Evolutionary conservation across 2,888 invertebrate genomes (phyloP), one percentile per base, ranked within the genome.

Genomic region (Ctenicera cuprea): DNA sequence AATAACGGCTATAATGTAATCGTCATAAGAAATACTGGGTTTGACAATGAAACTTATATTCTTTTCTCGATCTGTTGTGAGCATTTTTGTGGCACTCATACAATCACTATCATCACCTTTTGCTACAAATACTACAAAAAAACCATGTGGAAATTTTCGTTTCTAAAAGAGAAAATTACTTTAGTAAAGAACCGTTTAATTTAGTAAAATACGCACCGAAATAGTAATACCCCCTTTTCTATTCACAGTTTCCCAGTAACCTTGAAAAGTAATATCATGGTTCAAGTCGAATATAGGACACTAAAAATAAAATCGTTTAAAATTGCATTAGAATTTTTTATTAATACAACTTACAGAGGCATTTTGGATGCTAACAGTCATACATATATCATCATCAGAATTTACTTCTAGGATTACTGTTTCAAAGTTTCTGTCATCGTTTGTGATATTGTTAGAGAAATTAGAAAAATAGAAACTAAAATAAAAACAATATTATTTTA

Each of bases 201-300:
- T 37, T n/a, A 22, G 12, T 26, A 14, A 30, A 8, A 20, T 61
- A 87, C 90, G 89, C 88, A 95, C 95, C 76, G 92, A 90, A 38
- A 96, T 89, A 0, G 94, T 94, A 64, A 96, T 94, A 0, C 95
- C 95, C 0, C 95, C 95, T 81, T 92, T 89, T 63, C 88, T 89
- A 8, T 92, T 93, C 87, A 96, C 93, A 0, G 96, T 95, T 81
- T 95, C 91, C 86, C 92, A 94, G 76, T 91, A 92, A 0, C 95
- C 95, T 75, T 92, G 90, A 81, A 93, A 95, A 48, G 94, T 89
- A 7, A 96, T 92, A 82, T 94, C 94, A 69, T 92, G 89, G 80
- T 95, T 94, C 71, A 94, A 90, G 86, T 96, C 96, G 84, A 94
- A 94, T 0, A 96, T 94, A 11, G 96, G 96, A 84, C 96, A 96